Evolutionary conservation across 2,888 invertebrate genomes (phyloP).

Genomic region (Scaptomyza polygonia): DNA sequence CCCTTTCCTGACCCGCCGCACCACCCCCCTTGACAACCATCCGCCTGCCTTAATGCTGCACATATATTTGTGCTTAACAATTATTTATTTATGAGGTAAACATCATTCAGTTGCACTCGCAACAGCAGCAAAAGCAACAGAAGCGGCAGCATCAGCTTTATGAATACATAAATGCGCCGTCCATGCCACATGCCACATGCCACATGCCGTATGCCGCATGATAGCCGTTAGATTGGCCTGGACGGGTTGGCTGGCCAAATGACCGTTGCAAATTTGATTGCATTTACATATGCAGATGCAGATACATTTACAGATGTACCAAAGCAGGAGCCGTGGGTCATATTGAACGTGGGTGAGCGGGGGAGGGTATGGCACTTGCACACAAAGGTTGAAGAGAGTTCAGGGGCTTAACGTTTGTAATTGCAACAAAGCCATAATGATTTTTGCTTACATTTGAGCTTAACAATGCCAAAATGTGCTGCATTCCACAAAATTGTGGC

Average conservation of each 20-base stretch:
- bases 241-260: slow-evolving; percentile 71
- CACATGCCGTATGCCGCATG: slow-evolving; percentile 60
- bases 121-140: slow-evolving; percentile 37
- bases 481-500: not conserved
- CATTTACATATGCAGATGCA: slow-evolving; percentile 73
- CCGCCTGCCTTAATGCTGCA: slow-evolving; percentile 16
- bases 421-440: slow-evolving; percentile 62
- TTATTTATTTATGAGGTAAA: slow-evolving; percentile 78
- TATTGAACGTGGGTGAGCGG: too few relatives aligned
- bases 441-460: slow-evolving; percentile 62
- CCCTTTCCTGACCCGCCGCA: not conserved
- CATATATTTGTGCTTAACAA: slow-evolving; percentile 74
- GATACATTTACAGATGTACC: slow-evolving; percentile 47
- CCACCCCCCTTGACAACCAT: not conserved
- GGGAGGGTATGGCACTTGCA: not conserved
- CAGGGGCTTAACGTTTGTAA: slow-evolving; percentile 45
- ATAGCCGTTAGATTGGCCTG: slow-evolving; percentile 77
- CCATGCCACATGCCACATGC: slow-evolving; percentile 48
- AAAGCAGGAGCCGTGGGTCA: not conserved
- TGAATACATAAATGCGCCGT: slow-evolving; percentile 72
- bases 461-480: slow-evolving; percentile 48
- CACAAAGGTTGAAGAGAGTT: not conserved
- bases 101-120: slow-evolving; percentile 74
- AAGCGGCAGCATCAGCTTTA: slow-evolving; percentile 53
- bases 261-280: slow-evolving; percentile 78